Evolutionary conservation across 1,140 invertebrate genomes (phyloP).

Genomic region (Archivesica marissinica): DNA sequence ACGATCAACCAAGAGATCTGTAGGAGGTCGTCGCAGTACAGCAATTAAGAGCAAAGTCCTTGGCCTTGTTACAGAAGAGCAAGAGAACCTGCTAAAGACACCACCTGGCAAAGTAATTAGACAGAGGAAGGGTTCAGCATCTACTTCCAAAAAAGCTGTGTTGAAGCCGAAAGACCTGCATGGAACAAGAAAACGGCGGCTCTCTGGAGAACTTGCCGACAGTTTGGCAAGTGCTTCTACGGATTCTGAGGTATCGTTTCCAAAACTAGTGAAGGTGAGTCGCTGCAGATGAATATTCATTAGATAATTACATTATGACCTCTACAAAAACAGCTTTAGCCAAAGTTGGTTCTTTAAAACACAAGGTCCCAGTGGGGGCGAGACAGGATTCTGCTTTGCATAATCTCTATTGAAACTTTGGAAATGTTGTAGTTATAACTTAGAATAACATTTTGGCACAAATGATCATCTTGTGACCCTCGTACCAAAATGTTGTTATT

Average conservation of each 20-base stretch:
- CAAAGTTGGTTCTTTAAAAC: no score
- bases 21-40: neutral
- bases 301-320: no score
- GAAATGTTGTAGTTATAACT: no score
- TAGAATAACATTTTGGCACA: no score
- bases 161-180: neutral
- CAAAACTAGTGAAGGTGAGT: no score
- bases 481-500: no score
- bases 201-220: conserved; percentile 18
- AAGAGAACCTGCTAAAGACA: neutral
- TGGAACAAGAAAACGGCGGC: conserved; percentile 40
- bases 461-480: no score
- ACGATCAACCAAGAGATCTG: conserved; percentile 11
- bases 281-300: no score
- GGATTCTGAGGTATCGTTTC: conserved; percentile 53
- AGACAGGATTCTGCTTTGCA: no score
- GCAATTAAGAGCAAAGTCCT: conserved; percentile 25
- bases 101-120: neutral
- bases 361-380: no score
- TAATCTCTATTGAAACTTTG: no score
- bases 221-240: conserved; percentile 2
- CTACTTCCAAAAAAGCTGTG: conserved; percentile 39
- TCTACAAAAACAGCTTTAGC: no score
- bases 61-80: conserved; percentile 7
- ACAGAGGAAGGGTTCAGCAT: conserved; percentile 38